Base-by-base conservation (phyloP, 2,888 invertebrate species). In the Smittia aterrima region DNA sequence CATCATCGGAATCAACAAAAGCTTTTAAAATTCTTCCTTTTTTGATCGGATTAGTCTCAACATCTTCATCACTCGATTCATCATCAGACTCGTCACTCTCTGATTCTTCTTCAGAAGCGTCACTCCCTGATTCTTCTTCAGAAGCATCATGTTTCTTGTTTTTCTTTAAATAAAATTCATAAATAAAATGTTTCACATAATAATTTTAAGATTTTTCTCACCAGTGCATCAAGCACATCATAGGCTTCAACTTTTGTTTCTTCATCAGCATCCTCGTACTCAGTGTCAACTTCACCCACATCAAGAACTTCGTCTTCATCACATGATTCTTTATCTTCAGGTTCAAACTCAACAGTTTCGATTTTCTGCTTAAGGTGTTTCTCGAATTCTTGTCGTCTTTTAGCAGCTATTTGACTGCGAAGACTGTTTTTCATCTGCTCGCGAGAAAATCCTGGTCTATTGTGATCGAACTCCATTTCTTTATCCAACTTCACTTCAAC, bases 371-470 rank as follows among this genome's bases (percentile, higher is more conserved):
- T 75, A 75, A 75, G 25, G 27, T 62, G 24, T 54, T 75, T 62
- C 32, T 27, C 7, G 87, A 93, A 88, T 77, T 91, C 89, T 75
- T 90, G 85, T 47, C 88, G 87, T 68, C 92, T 84, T 78, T 89
- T 89, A 76, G 87, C 85, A 1, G 87, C 87, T 79, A 95, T 94
- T 81, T 90, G 85, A 13, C 86, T 84, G 78, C 90, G 87, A 1
- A 95, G 84, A 76, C 90, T 88, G 75, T 88, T 87, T 79, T 89
- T 90, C 71, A 95, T 83, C 77, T 87, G 88, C n/a, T 86, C 80
- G 76, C 91, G 86, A 77, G 89, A 90, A 1, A 87, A 87, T 0
- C 95, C 93, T 54, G 92, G 91, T 79, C 88, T 87, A 38, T 83
- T 84, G 16, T 84, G 80, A 66, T 77, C 78, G 75, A 75, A 79